phyloP scores from a whole-genome alignment of 2,888 invertebrate species.

The Oxystoma pomonae region DNA sequence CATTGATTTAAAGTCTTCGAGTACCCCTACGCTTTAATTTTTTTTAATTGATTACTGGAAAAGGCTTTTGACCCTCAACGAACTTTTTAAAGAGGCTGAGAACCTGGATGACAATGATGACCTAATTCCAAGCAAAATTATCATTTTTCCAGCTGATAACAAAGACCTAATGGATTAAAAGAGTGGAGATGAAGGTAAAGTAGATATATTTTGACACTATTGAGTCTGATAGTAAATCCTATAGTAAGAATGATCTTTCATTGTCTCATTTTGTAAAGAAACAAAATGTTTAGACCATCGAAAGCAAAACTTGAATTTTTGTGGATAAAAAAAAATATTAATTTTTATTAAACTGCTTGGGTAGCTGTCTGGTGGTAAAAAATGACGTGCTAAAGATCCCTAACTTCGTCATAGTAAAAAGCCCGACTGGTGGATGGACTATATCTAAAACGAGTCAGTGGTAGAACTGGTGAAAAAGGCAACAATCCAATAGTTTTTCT shows the following conservation, averaged over 20 bases:
- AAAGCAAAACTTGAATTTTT: background rate
- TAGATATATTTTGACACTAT: background rate
- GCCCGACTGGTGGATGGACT: too few relatives aligned
- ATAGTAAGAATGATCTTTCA: constrained; percentile 4
- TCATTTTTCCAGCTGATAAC: constrained; percentile 6
- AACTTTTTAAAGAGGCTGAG: background rate
- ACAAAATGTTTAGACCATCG: background rate
- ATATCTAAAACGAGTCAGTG: too few relatives aligned
- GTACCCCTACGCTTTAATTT: background rate
- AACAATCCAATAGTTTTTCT: too few relatives aligned
- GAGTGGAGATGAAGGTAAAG: constrained; percentile 4
- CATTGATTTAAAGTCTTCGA: background rate
- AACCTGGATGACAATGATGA: background rate
- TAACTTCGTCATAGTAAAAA: too few relatives aligned
- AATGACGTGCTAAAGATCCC: too few relatives aligned
- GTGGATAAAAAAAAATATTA: background rate
- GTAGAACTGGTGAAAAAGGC: too few relatives aligned
- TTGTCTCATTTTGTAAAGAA: background rate
- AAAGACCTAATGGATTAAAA: constrained; percentile 5
- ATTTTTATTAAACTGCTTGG: background rate
- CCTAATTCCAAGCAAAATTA: constrained; percentile 1
- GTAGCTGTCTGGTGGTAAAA: background rate
- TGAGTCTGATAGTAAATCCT: background rate
- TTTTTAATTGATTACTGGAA: constrained; percentile 6
- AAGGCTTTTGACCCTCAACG: background rate